These are phyloP conservation scores for Papilio aristodemus DNA, from an alignment of 1,140 invertebrate genomes.

Conservation along the genomic window DNA sequence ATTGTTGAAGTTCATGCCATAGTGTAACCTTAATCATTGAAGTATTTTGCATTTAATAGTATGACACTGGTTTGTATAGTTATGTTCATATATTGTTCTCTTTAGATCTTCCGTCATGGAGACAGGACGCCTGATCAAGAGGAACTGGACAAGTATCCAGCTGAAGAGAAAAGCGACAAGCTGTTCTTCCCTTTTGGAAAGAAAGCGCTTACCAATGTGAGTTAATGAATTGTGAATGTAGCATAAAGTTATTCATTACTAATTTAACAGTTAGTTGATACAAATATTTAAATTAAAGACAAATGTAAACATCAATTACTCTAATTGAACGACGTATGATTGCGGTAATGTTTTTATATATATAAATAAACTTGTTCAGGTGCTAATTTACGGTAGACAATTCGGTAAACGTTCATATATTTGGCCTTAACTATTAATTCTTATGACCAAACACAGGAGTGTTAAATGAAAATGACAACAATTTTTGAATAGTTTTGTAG, in stretches of 20 bases:
- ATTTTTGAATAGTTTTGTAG: not conserved
- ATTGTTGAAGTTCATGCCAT: constrained; percentile 2
- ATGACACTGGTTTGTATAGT: no score
- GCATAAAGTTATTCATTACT: not conserved
- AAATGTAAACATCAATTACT: not conserved
- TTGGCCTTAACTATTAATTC: not conserved
- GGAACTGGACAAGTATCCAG: constrained; percentile 82
- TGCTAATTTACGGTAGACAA: not conserved
- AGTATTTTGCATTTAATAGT: constrained; percentile 5
- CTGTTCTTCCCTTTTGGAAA: constrained; percentile 85
- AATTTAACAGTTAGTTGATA: no score
- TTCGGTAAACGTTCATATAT: not conserved
- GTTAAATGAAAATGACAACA: constrained; percentile 1
- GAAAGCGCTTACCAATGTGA: constrained; percentile 88
- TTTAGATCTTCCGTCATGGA: constrained; percentile 87
- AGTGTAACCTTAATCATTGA: constrained; percentile 1
- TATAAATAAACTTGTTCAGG: not conserved
- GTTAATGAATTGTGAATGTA: constrained; percentile 36
- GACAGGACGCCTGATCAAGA: constrained; percentile 86
- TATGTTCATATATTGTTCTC: constrained; percentile 24
- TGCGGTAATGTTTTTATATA: not conserved
- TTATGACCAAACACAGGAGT: not conserved
- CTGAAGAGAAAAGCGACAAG: constrained; percentile 82
- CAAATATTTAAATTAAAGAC: not conserved
- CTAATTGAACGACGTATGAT: not conserved